Conservation (phyloP, 2,113 vertebrate genomes). For the Hyla sarda region DNA sequence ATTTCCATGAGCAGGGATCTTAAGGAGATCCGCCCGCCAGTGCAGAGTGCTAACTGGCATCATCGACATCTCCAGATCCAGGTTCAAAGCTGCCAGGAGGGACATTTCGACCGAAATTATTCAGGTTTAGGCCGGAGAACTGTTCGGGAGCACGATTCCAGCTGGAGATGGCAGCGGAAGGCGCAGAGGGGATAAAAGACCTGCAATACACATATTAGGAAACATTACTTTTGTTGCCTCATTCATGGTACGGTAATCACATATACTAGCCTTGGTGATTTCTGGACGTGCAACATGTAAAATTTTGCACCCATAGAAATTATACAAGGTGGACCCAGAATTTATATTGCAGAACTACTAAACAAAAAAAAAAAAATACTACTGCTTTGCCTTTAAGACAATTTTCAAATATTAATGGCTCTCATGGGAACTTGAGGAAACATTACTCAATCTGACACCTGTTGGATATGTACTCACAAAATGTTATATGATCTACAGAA, state of each 20-base stretch:
- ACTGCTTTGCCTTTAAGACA: background rate
- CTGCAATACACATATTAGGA: background rate
- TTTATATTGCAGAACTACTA: no score
- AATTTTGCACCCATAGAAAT: background rate
- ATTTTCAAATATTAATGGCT: background rate
- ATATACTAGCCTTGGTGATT: no score
- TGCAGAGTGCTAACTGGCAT: constrained; percentile 62
- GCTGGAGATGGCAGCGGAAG: constrained; percentile 41
- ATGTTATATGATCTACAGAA: background rate
- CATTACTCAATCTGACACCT: background rate
- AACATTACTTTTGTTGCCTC: background rate
- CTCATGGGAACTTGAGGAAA: background rate
- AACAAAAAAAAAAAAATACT: no score
- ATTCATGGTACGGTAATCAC: background rate
- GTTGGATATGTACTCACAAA: background rate
- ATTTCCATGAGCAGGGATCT: constrained; percentile 61
- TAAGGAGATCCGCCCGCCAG: constrained; percentile 63
- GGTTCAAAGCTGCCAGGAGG: constrained; percentile 59
- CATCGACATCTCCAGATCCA: constrained; percentile 60
- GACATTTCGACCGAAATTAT: constrained; percentile 49
- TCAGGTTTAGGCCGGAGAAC: background rate
- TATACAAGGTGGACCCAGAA: no score
- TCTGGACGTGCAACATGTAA: background rate
- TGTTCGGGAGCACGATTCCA: constrained; percentile 36
- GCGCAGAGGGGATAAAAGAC: constrained; percentile 21